Evolutionary conservation across 2,888 invertebrate genomes (phyloP), one percentile per base, ranked within the genome.

Genomic region (Odontothrips loti): DNA sequence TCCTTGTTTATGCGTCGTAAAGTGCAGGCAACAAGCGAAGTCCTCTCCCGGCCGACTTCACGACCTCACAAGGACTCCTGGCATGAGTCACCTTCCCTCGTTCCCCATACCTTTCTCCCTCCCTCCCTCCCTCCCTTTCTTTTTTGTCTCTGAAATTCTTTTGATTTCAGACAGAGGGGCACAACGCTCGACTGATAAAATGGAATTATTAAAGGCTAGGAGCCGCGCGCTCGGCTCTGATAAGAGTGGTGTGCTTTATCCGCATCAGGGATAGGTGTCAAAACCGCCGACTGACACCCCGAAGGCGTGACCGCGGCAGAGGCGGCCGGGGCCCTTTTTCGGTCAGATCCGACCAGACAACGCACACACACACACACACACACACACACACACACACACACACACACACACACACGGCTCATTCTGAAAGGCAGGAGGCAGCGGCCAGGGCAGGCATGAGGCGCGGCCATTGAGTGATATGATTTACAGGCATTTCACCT

Each of bases 401-500:
- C 68, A 75, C 27, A 12, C 68, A 9, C 11, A 15, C 58, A 58
- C 58, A 58, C 58, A 1, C 34, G 58, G 20, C 68, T 23, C 68
- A 75, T 75, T 75, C 27, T 75, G 68, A 58, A 27, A 58, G 58
- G 58, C 20, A 58, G 20, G 6, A 58, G 17, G 34, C 34, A 43
- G 34, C 34, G 6, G 34, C 34, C 3, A 6, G 34, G 3, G 2
- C 34, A 4, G 34, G 34, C 34, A 43, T 6, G 34, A 43, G 34
- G 34, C 34, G 12, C 68, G 68, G 23, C 68, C 68, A 75, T 75
- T 75, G 68, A 75, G 68, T 75, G 68, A 75, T 75, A 75, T 75
- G 68, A 75, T 75, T 75, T 75, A 75, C 68, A 75, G 68, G 68
- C 68, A 75, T 75, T 75, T 75, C 68, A 75, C 68, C 68, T 75